phyloP scores from a whole-genome alignment of 35 echinoderm and acorn worm species.

The Apostichopus californicus region DNA sequence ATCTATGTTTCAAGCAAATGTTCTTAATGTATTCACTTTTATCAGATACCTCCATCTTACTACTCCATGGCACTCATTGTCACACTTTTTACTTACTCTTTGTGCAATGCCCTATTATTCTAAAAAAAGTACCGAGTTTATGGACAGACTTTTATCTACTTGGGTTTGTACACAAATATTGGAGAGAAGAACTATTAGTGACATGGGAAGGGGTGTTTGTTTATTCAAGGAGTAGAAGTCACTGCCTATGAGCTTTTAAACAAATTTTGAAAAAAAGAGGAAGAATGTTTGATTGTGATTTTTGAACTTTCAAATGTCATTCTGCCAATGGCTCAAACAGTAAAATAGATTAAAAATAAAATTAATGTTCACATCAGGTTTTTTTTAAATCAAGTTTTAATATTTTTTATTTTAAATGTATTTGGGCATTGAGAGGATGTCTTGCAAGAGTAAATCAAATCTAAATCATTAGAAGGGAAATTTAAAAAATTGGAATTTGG shows the following conservation, averaged over 20 bases:
- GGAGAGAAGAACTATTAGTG: neutral
- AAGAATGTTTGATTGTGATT: neutral
- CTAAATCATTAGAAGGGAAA: neutral
- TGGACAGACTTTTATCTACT: neutral
- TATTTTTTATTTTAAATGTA: no score
- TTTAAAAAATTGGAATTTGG: neutral
- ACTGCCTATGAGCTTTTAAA: no score
- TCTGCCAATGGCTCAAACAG: neutral
- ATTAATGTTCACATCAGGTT: neutral
- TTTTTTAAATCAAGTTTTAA: no score
- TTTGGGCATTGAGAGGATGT: neutral
- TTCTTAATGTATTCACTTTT: neutral
- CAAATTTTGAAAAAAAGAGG: no score
- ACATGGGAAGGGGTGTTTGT: no score
- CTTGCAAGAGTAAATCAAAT: neutral
- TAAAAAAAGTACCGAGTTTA: neutral
- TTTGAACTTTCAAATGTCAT: neutral
- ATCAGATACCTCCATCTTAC: neutral
- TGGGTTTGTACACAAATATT: neutral
- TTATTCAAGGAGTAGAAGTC: no score
- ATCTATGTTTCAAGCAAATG: neutral
- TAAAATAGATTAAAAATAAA: neutral
- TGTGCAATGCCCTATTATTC: neutral
- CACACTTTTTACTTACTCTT: neutral
- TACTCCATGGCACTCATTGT: neutral